Percentiles rank a stretch among this genome's conserved stretches.
These are phyloP conservation scores for Trachythela sp. DNA, from an alignment of 64 coral and sea anemone genomes.

Conservation along the genomic window DNA sequence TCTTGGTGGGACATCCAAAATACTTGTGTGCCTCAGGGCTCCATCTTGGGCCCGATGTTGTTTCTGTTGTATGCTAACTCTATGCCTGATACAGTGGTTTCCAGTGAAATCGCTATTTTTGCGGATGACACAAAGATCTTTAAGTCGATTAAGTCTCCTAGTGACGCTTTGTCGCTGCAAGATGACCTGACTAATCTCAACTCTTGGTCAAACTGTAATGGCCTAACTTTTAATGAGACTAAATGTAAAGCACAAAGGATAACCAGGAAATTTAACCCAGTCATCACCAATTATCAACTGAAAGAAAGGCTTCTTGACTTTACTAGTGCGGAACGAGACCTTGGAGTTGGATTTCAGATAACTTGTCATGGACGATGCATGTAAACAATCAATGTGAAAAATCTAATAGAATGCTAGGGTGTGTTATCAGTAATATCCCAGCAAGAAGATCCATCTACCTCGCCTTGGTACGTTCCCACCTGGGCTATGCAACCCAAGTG, in stretches of 20 bases:
- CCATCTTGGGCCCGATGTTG: slow-evolving; percentile 1
- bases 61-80: slow-evolving; percentile 27
- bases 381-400: slow-evolving; percentile 36
- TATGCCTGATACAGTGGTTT: not conserved
- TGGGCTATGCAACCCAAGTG: not conserved
- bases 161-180: not conserved
- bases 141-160: too few species aligned
- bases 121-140: not conserved
- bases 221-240: not conserved
- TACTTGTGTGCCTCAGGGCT: slow-evolving; percentile 26
- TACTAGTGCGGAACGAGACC: slow-evolving; percentile 26
- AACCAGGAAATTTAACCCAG: not conserved
- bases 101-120: not conserved
- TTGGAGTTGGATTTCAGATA: too few species aligned
- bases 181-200: not conserved
- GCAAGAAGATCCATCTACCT: slow-evolving; percentile 34
- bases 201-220: not conserved
- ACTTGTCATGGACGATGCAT: slow-evolving; percentile 43
- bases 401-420: slow-evolving; percentile 34
- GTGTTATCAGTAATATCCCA: slow-evolving; percentile 22
- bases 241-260: slow-evolving; percentile 32
- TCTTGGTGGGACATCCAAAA: not conserved
- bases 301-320: slow-evolving; percentile 30
- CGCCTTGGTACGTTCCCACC: slow-evolving; percentile 21
- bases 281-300: slow-evolving; percentile 17